phyloP scores from a whole-genome alignment of 2,888 invertebrate genomes.

The Drosophila gaucha region DNA sequence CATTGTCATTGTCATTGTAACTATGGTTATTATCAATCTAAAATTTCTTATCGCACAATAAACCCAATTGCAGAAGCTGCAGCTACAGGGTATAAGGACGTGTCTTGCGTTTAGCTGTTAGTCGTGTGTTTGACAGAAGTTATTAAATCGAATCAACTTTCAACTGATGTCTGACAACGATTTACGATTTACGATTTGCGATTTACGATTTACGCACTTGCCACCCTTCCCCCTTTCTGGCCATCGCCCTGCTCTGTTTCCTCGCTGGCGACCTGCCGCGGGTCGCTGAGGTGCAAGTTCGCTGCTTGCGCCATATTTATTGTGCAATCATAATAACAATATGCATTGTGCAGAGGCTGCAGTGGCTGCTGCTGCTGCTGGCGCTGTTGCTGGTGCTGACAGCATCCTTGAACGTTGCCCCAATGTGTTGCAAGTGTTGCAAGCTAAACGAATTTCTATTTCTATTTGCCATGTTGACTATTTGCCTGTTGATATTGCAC shows the following conservation, averaged over 20 bases:
- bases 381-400: conserved; percentile 53
- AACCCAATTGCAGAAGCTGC: background rate
- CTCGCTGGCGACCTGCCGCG: background rate
- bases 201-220: conserved; percentile 57
- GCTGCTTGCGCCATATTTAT: conserved; percentile 58
- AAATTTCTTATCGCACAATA: background rate
- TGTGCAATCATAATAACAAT: conserved; percentile 67
- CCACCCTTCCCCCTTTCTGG: conserved; percentile 8
- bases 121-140: conserved; percentile 68
- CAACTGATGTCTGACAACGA: conserved; percentile 52
- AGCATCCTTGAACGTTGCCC: conserved; percentile 59
- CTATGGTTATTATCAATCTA: background rate
- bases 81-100: conserved; percentile 33
- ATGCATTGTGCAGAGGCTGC: conserved; percentile 33
- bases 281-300: conserved; percentile 56
- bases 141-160: conserved; percentile 76
- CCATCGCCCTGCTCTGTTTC: background rate
- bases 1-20: too few species aligned
- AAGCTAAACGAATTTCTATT: conserved; percentile 75
- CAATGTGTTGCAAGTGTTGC: conserved; percentile 56
- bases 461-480: conserved; percentile 64
- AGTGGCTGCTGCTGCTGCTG: background rate
- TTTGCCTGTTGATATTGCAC: conserved; percentile 67
- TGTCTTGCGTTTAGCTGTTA: conserved; percentile 49
- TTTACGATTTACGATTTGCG: conserved; percentile 29